Conservation (phyloP, 1,140 invertebrate species). For the Diorhabda elongata region DNA sequence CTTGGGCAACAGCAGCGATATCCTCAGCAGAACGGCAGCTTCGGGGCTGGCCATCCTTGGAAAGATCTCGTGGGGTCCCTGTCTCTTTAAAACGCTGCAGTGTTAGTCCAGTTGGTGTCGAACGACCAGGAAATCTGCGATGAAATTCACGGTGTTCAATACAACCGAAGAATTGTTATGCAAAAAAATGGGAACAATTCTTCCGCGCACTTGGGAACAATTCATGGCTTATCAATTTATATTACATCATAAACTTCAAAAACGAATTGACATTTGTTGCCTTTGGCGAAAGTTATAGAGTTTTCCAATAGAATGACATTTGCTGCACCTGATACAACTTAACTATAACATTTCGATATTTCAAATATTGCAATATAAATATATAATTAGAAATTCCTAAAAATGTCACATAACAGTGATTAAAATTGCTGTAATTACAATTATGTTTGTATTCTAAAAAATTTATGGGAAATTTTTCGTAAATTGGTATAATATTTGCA, state of each 20-base stretch:
- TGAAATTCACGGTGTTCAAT: slow-evolving; percentile 10
- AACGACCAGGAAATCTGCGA: slow-evolving; percentile 10
- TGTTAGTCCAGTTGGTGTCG: slow-evolving; percentile 14
- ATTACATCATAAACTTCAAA: neutral
- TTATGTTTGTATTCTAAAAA: too few species aligned
- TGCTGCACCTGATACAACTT: neutral
- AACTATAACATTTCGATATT: neutral
- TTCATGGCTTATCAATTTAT: neutral
- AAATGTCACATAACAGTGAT: too few species aligned
- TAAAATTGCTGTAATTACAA: too few species aligned
- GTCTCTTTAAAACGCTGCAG: slow-evolving; percentile 4
- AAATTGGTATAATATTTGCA: too few species aligned
- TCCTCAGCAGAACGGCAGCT: slow-evolving; percentile 27
- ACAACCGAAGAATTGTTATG: slow-evolving; percentile 13
- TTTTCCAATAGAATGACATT: neutral
- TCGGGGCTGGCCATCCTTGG: slow-evolving; percentile 20
- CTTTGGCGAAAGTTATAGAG: neutral
- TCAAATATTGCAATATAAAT: too few species aligned
- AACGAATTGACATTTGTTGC: neutral
- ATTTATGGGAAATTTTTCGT: too few species aligned
- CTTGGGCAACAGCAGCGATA: slow-evolving; percentile 21
- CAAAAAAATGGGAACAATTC: slow-evolving; percentile 20
- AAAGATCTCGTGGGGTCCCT: slow-evolving; percentile 23
- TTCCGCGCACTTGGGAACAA: neutral
- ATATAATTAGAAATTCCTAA: too few species aligned